Base-by-base conservation (phyloP, 2,797 vertebrate species). In the Channa striata region DNA sequence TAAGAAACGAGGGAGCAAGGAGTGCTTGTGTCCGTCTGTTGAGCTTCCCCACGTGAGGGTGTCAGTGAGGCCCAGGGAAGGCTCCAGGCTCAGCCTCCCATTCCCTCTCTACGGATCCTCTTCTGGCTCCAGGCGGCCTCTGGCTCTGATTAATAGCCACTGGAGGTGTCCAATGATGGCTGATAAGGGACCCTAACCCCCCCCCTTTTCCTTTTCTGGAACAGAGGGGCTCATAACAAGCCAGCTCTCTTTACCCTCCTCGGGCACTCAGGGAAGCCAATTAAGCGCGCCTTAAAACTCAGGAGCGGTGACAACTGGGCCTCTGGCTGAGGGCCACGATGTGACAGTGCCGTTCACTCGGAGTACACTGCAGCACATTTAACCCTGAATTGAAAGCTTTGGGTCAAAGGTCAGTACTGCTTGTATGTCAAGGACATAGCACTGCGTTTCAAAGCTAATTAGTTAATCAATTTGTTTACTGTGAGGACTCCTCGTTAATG, bases 71-170 rank as follows among this genome's bases (percentile, higher is more conserved):
- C 84, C 83, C 61, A 48, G 61, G 34, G 58, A 83, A 82, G 87
- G 87, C 86, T 89, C 79, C 85, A 85, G 76, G 59, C 73, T 70
- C 74, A 34, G 67, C 69, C 59, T 60, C 70, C 62, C 68, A 49
- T 51, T 59, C 66, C 37, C 69, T 76, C 92, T 89, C 90, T 83
- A 87, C 19, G 53, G 81, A 89, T 87, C 87, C 81, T 89, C 82
- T 52, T 81, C 93, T 93, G 96, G 95, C 96, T 96, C 96, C 95
- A 95, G 93, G 82, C 94, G 78, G 95, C 84, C 94, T 96, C 95
- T 2, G 87, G 91, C 85, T 91, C 93, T 96, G 95, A 97, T 97
- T 95, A 96, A 96, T 94, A 94, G 94, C 95, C 95, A 94, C 94
- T 92, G 93, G 95, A 96, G 94, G 94, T 96, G 95, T 96, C 96